Evolutionary conservation across 2,888 invertebrate genomes (phyloP), one percentile per base, ranked within the genome.

Genomic region (Agrotis puta): DNA sequence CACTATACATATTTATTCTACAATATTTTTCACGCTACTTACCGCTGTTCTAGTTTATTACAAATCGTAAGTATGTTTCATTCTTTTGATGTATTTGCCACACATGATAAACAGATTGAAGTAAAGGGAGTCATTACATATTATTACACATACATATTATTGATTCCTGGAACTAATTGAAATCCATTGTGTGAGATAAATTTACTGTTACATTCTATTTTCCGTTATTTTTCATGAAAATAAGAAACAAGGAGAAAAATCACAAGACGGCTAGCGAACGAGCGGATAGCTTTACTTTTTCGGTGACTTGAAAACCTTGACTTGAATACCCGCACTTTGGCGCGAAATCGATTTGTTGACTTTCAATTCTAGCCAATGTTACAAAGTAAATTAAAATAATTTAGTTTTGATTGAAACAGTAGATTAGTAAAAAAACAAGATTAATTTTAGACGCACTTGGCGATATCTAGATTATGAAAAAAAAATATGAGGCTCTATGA

Each of bases 141-240:
- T n/a, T n/a, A n/a, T n/a, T n/a, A n/a, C 70, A 67, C 39, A 74
- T 56, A 82, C 73, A 81, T 79, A 82, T 77, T 57, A 81, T 79
- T 59, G 51, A 79, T 74, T 74, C 22, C 74, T 77, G 65, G 61
- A 78, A 74, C 76, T 83, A 87, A 78, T 76, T 77, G 61, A 77
- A 81, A 82, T 83, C 83, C 82, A 84, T 70, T 85, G 78, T 88
- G 86, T 82, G 81, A 87, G 81, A 84, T 86, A 86, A 77, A 84
- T 90, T 89, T 90, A 92, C 90, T 89, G 90, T 92, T 92, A 91
- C 85, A 88, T 87, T 84, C 83, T 92, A 94, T 94, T 93, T 94
- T 94, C 92, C 93, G 94, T 93, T 94, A 94, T 83, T 94, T 93
- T 92, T 92, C 91, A 88, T 88, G 90, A 92, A 94, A 94, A 93